Percentiles rank a stretch among this genome's conserved stretches.
Conservation (phyloP, 2,113 vertebrate genomes). For the Scophthalmus maximus region DNA sequence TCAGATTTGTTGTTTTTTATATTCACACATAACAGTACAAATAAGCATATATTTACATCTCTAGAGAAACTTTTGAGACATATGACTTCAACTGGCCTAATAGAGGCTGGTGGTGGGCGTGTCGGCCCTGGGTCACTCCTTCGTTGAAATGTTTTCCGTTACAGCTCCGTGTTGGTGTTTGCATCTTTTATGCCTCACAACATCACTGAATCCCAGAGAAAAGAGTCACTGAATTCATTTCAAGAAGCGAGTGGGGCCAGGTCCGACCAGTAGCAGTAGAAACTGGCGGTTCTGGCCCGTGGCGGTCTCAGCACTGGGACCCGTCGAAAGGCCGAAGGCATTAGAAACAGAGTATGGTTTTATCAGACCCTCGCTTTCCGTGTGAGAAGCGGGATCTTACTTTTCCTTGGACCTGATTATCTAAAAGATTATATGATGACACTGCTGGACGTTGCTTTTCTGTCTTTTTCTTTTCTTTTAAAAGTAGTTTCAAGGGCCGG, state of each 20-base stretch:
- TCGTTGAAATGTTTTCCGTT: constrained; percentile 52
- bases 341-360: constrained; percentile 38
- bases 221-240: constrained; percentile 14
- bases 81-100: constrained; percentile 72
- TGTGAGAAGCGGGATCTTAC: constrained; percentile 46
- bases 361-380: constrained; percentile 38
- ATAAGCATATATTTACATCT: constrained; percentile 83
- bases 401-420: constrained; percentile 67
- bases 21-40: constrained; percentile 80
- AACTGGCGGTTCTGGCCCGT: constrained; percentile 56
- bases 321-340: constrained; percentile 53
- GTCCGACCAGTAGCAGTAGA: constrained; percentile 67
- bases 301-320: constrained; percentile 62
- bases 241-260: constrained; percentile 22
- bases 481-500: constrained; percentile 50
- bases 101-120: constrained; percentile 74
- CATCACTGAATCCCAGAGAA: constrained; percentile 10
- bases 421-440: constrained; percentile 55
- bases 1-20: constrained; percentile 87
- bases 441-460: constrained; percentile 54
- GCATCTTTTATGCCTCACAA: constrained; percentile 13
- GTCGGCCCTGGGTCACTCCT: constrained; percentile 59
- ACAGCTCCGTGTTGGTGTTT: not conserved
- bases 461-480: constrained; percentile 20
- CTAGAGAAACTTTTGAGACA: constrained; percentile 79